Evolutionary conservation across 2,888 invertebrate species (phyloP).

Genomic region (Lycia hirtaria): DNA sequence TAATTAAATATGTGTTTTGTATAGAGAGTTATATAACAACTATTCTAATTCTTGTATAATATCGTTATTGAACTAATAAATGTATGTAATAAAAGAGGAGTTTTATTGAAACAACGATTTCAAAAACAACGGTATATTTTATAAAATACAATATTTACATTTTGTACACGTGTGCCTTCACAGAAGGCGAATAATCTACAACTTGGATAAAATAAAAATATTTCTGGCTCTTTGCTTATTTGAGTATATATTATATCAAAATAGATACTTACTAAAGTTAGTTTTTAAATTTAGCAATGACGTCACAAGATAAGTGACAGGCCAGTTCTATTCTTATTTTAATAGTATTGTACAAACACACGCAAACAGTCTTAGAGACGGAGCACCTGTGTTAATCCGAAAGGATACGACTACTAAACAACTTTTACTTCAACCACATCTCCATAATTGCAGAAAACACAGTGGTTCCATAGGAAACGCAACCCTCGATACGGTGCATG

Average conservation of each 20-base stretch:
- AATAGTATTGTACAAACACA: not conserved
- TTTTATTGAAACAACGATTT: conserved; percentile 45
- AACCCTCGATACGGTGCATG: too few relatives aligned
- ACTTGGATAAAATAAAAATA: not conserved
- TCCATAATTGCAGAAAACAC: too few relatives aligned
- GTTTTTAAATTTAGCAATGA: too few relatives aligned
- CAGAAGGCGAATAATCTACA: conserved; percentile 71
- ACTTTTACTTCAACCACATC: too few relatives aligned
- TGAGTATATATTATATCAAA: too few relatives aligned
- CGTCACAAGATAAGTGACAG: too few relatives aligned
- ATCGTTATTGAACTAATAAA: conserved; percentile 74
- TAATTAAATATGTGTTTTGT: conserved; percentile 67
- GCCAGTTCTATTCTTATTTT: not conserved
- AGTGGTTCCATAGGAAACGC: too few relatives aligned
- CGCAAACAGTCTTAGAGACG: not conserved
- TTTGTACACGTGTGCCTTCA: conserved; percentile 77
- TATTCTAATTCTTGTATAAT: conserved; percentile 65
- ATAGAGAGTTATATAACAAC: conserved; percentile 77
- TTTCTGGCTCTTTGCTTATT: too few relatives aligned
- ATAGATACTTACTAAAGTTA: too few relatives aligned
- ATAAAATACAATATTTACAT: conserved; percentile 75
- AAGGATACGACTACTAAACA: too few relatives aligned
- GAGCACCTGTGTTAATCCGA: too few relatives aligned
- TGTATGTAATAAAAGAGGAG: conserved; percentile 54
- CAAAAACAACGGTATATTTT: conserved; percentile 78